Conservation (phyloP, 2,113 vertebrate species). For the Phalacrocorax brasilianus region DNA sequence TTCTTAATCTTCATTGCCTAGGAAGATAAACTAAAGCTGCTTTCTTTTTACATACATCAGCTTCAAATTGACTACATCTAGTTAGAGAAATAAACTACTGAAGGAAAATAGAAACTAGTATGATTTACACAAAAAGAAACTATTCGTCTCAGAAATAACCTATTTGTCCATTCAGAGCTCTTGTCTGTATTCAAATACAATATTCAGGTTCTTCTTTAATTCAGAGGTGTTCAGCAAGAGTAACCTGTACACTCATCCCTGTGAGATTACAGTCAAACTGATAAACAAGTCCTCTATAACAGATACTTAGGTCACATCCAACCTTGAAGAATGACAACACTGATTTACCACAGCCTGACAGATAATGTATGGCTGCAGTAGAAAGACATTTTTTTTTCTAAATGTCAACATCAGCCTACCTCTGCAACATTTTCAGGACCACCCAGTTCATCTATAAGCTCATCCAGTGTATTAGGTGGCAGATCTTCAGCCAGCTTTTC, state of each 20-base stretch:
- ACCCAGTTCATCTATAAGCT: conserved; percentile 96
- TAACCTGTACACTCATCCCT: background rate
- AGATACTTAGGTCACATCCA: background rate
- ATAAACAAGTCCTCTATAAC: background rate
- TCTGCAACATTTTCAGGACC: conserved; percentile 97
- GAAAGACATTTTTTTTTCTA: background rate
- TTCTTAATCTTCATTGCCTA: background rate
- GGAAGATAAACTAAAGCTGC: background rate
- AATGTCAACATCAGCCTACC: conserved; percentile 68
- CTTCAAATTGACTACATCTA: background rate
- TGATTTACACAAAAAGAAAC: background rate
- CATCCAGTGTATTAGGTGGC: conserved; percentile 95
- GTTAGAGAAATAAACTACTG: background rate
- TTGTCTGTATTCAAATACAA: background rate
- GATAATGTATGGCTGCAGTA: background rate
- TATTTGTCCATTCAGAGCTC: background rate
- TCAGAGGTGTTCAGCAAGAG: background rate
- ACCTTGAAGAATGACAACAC: background rate
- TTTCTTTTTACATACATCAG: background rate
- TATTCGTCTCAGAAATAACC: background rate
- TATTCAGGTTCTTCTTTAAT: background rate
- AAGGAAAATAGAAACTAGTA: background rate
- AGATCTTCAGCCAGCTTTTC: conserved; percentile 90
- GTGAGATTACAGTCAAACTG: background rate
- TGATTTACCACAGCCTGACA: background rate